Evolutionary conservation across 2,113 vertebrate genomes (phyloP), one percentile per base, ranked within the genome.

Genomic region (Melanotaenia duboulayi): DNA sequence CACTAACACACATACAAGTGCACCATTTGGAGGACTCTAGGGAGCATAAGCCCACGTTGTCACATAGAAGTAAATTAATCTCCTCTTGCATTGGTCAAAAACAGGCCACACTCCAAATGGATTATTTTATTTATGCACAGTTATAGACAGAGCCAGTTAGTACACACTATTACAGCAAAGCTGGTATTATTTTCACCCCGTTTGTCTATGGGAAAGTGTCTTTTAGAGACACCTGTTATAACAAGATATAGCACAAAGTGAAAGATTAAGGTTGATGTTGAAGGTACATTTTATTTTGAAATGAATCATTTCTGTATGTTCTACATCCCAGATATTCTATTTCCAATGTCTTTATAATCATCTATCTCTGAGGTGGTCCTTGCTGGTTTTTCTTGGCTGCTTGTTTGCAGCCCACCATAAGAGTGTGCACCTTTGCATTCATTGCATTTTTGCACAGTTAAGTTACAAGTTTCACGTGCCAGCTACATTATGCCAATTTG

Each of bases 1-100:
- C n/a, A 16, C 35, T 61, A 58, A 68, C 52, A 40, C 39, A 37
- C 57, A 24, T 16, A 40, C 46, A 22, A 17, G 11, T 7, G n/a
- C 17, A 16, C 52, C 16, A 39, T 11, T 19, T 11, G 22, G 11
- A 17, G 7, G 14, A 22, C 77, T 65, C 65, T 1, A 12, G 81
- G 64, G 68, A 75, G 40, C 19, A n/a, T 28, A 64, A 79, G 80
- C 35, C 25, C 48, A 66, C 24, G 12, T 42, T 63, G 32, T n/a
- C 66, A 75, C 62, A 68, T 35, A 71, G 51, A 32, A 57, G 25
- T 60, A 17, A 16, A 60, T 37, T 71, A 46, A 13, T 49, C 52
- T 24, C 52, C 44, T 56, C 28, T n/a, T 3, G 25, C 39, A 61
- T 68, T 64, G 46, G 59, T 46, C 10, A 50, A 54, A 39, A 10